A percentile compares a stretch with the other conserved stretches of the same genome.
Evolutionary conservation across 37 sponge, comb jelly and placozoan species (phyloP).

Genomic region (Chondrosia reniformis): DNA sequence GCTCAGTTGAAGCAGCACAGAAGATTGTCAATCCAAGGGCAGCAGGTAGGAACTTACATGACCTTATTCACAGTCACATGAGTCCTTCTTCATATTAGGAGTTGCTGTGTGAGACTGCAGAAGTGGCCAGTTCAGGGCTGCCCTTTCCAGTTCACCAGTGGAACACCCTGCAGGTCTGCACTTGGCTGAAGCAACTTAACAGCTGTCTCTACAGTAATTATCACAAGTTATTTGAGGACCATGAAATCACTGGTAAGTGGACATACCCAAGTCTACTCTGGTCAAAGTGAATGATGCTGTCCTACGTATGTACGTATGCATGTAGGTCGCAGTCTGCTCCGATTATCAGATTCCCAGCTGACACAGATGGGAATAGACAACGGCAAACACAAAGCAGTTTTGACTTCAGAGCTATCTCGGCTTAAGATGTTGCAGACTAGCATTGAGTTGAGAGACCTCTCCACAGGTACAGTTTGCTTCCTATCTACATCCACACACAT

Average conservation of each 20-base stretch:
- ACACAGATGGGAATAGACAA: slow-evolving; percentile 34
- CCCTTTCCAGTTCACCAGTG: slow-evolving; percentile 42
- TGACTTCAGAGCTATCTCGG: slow-evolving; percentile 1
- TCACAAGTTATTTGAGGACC: slow-evolving; percentile 27
- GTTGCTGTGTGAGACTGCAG: neutral
- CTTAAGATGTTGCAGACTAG: slow-evolving; percentile 21
- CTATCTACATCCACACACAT: too few relatives aligned
- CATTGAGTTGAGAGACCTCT: neutral
- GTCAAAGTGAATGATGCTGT: neutral
- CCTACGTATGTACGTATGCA: neutral
- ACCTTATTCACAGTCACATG: neutral
- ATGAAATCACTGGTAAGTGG: slow-evolving; percentile 55
- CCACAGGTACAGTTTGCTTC: too few relatives aligned
- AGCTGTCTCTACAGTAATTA: slow-evolving; percentile 36
- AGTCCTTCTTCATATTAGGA: neutral
- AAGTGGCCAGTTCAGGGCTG: neutral
- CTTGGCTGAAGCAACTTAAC: slow-evolving; percentile 54
- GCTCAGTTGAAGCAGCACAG: neutral
- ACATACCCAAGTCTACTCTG: too few relatives aligned
- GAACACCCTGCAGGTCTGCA: slow-evolving; percentile 24
- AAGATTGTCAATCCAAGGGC: slow-evolving; percentile 7
- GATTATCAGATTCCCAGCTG: slow-evolving; percentile 39
- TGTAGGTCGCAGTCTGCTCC: slow-evolving; percentile 50
- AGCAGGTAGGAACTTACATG: neutral
- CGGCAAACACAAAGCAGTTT: slow-evolving; percentile 29